Evolutionary conservation across 2,888 invertebrate genomes (phyloP), one percentile per base, ranked within the genome.

Genomic region (Zaprionus bogoriensis): DNA sequence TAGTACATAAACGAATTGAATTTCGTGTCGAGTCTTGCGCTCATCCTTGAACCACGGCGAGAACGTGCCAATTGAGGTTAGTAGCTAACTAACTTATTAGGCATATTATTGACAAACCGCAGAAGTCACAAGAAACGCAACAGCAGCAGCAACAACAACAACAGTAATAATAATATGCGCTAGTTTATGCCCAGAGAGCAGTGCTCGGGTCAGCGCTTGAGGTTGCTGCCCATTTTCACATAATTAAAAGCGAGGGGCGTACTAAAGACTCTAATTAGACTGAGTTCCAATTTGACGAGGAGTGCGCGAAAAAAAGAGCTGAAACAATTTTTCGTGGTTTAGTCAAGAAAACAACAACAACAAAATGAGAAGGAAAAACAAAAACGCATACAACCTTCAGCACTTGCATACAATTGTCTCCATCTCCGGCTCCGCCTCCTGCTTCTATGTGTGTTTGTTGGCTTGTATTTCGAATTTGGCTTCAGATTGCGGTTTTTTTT

Each of bases 51-150:
- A 68, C 62, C 58, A 60, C 59, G 61, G 38, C 28, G 68, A 87
- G 81, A 82, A 82, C 81, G 81, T 82, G 81, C 87, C 81, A 77
- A 80, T 87, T 82, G 81, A 68, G 87, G 87, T 82, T 82, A 63
- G 60, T 67, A 60, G 66, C 39, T 48, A 55, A 59, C 57, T 61
- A 74, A 67, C 58, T 52, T 77, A 77, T 80, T 69, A 54, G 48
- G 68, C 55, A 65, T 64, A 79, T 84, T 64, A 79, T 84, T 80
- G 74, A 63, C 72, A 72, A 86, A 84, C 87, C 80, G 65, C 86
- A 83, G 59, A 27, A 61, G 48, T 62, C 41, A 19, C 32, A 42
- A 19, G n/a, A n/a, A n/a, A n/a, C n/a, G n/a, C n/a, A n/a, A n/a
- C n/a, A n/a, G n/a, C n/a, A n/a, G 25, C 27, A 48, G 27, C 59